A percentile compares a stretch with the other conserved stretches of the same genome.
phyloP scores from a whole-genome alignment of 2,888 invertebrate species.

The Dyspetes luteomarginatus region DNA sequence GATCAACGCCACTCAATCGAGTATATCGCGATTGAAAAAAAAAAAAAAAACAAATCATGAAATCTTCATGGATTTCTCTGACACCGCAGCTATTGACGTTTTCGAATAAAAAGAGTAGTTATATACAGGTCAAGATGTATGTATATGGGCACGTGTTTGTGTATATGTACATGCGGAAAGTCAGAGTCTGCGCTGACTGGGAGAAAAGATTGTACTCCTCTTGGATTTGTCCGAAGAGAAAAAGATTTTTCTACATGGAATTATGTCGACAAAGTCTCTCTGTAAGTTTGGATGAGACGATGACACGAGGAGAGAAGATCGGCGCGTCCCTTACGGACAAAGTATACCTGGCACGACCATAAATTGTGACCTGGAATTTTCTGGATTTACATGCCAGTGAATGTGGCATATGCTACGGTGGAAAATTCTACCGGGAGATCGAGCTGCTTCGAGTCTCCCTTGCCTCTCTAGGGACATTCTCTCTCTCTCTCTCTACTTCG shows the following conservation, averaged over 20 bases:
- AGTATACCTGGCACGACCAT: slow-evolving; percentile 59
- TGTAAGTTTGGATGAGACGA: slow-evolving; percentile 20
- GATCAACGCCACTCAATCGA: not conserved
- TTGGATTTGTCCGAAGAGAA: slow-evolving; percentile 19
- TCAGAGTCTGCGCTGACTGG: not conserved
- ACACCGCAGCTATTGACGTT: no score
- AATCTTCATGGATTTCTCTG: not conserved
- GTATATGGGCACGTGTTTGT: not conserved
- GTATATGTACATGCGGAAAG: slow-evolving; percentile 21
- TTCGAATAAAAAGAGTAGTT: not conserved
- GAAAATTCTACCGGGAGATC: slow-evolving; percentile 55
- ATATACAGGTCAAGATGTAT: not conserved
- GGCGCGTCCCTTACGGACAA: slow-evolving; percentile 55
- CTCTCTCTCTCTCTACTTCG: slow-evolving; percentile 15
- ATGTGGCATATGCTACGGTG: slow-evolving; percentile 41
- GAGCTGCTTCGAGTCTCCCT: slow-evolving; percentile 43
- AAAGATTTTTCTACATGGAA: slow-evolving; percentile 21
- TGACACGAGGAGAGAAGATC: slow-evolving; percentile 38
- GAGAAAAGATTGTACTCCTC: slow-evolving; percentile 30
- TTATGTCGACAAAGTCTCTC: slow-evolving; percentile 5
- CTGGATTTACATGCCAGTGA: slow-evolving; percentile 60
- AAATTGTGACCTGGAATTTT: slow-evolving; percentile 65
- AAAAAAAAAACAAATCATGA: not conserved
- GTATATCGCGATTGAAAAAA: not conserved
- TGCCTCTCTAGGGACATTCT: slow-evolving; percentile 22